Evolutionary conservation across 2,888 invertebrate genomes (phyloP), one percentile per base, ranked within the genome.

Genomic region (Odontomyia ornata): DNA sequence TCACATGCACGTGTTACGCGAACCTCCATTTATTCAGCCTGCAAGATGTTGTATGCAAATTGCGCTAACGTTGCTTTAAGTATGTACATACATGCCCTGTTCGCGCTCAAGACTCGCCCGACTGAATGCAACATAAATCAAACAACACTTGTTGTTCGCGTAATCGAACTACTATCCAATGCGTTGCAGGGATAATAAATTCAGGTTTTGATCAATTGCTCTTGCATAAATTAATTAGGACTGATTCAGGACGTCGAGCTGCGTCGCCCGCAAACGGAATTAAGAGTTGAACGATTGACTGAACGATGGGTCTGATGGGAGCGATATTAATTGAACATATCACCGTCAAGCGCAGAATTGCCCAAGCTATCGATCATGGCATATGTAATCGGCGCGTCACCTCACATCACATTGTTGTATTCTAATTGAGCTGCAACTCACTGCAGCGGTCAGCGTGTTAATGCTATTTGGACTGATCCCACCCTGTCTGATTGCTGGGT

Each of bases 171-270:
- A 25, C 69, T 69, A 69, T 69, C 69, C 43, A 69, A 46, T 69
- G 47, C 69, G 69, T 47, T 73, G 23, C 23, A 36, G 73, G 25
- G 73, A 23, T 73, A 73, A 73, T 72, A 72, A 73, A 73, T 73
- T 57, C 73, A 57, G 57, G 57, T 73, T 73, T 60, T 73, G 73
- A 73, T 73, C 73, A 73, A 73, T 73, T 73, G 73, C 73, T 60
- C 36, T 60, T 73, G 73, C 73, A 73, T 73, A 73, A 73, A 73
- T 73, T 73, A 73, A 73, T 73, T 73, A 73, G 57, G 36, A 1
- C 13, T 27, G 73, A 60, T 36, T 25, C 57, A 21, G 69, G 47
- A 23, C 73, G 52, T 72, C n/a, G 69, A n/a, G 69, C 3, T 52
- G n/a, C 4, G 36, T 36, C 9, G 36, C 52, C 15, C 23, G 25